Evolutionary conservation across 1,140 invertebrate species (phyloP), one percentile per base, ranked within the genome.

Genomic region (Rhyzopertha dominica): DNA sequence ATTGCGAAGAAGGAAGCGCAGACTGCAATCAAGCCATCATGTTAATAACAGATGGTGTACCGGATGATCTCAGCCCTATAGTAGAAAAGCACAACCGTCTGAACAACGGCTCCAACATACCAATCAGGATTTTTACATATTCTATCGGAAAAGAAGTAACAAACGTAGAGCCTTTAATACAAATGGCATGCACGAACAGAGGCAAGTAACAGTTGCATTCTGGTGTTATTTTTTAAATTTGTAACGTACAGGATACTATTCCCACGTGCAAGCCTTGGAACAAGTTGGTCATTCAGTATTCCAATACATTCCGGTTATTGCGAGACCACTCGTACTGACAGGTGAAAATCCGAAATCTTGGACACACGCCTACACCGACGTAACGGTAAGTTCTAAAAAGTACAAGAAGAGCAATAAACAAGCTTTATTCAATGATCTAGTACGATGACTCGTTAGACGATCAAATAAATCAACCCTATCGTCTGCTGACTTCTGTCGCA

Each of bases 31-130:
- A 98, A 71, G 82, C 93, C 5, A 95, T 99, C 29, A 98, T 99
- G 94, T 68, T 99, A n/a, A 82, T 99, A 30, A 98, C 96, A 1
- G 97, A 99, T 71, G 93, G 94, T 20, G 85, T 96, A n/a, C 84
- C 92, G 1, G 83, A 85, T 35, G 93, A 92, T 62, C 80, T 89
- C 34, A 90, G 91, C 19, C 82, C 85, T 51, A 80, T 97, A 7
- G 95, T 98, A 59, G 74, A 87, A 51, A 69, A 78, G 32, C 87
- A 92, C 67, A 98, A 98, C 65, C 80, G 81, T 69, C 66, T 76
- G 10, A 73, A 78, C 14, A 79, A 82, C 43, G 74, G 72, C 1
- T 75, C 74, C 0, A 75, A 69, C 23, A 85, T 84, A 56, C 81
- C 91, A 35, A 89, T 98, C 0, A 76, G 97, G 43, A 83, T 99